Evolutionary conservation across 1,140 invertebrate species (phyloP), one percentile per base, ranked within the genome.

Genomic region (Philotrypesis tridentata): DNA sequence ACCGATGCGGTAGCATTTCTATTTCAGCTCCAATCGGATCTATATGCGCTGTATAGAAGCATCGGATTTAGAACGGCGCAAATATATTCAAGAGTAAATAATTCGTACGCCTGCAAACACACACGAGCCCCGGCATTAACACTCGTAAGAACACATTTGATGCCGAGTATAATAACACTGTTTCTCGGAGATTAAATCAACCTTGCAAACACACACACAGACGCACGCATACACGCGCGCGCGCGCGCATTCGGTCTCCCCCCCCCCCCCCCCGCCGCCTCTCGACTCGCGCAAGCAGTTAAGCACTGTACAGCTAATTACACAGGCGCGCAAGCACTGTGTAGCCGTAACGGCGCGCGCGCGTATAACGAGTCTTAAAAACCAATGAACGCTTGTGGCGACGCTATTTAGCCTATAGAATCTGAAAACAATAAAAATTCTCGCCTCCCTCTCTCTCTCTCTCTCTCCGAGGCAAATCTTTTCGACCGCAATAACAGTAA

Each of bases 341-440:
- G 23, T 37, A n/a, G 21, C 29, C 27, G 8, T 8, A 43, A 21
- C 27, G 48, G 48, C 61, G n/a, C n/a, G n/a, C n/a, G n/a, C n/a
- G n/a, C n/a, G 29, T 40, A 81, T 76, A 76, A 76, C 25, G 31
- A 75, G 71, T 27, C 25, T 81, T 75, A 76, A 81, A 81, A 76
- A 68, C 73, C 63, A 81, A 75, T 81, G 72, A 81, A 70, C 29
- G 6, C 23, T 65, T 6, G 33, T 9, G 9, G 43, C 74, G 31
- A 67, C 27, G 37, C 71, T 76, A 70, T 81, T 76, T 37, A 81
- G 23, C 63, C 43, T 70, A 68, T 81, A 73, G 55, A 82, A 77
- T 82, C 80, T 11, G 37, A 78, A 82, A 82, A 82, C 74, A 72
- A 82, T 78, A 78, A 82, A 77, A 78, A 78, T 82, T 72, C n/a